These are phyloP conservation scores for Sander lucioperca DNA, from an alignment of 2,113 vertebrate species.

Conservation along the genomic window DNA sequence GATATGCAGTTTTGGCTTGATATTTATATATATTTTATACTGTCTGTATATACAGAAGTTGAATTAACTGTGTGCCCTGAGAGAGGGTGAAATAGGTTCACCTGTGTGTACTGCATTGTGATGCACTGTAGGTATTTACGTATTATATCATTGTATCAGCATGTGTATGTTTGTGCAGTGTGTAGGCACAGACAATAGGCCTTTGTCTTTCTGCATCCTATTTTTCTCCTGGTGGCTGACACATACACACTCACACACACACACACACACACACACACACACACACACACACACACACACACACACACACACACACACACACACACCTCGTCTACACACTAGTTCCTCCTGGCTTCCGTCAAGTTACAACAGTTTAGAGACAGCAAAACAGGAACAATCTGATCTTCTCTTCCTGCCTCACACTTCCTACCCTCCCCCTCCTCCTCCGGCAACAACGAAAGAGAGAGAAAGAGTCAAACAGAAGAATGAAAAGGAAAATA, in stretches of 20 bases:
- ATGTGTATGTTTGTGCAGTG: constrained; percentile 66
- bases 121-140: constrained; percentile 41
- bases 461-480: constrained; percentile 22
- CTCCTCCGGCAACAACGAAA: not conserved
- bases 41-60: not conserved
- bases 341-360: constrained; percentile 73
- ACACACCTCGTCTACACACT: constrained; percentile 46
- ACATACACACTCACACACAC: constrained; percentile 20
- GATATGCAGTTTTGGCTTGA: not conserved
- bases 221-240: constrained; percentile 70
- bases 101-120: constrained; percentile 12
- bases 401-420: constrained; percentile 85
- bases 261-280: constrained; percentile 48
- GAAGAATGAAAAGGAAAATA: constrained; percentile 57
- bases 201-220: constrained; percentile 79
- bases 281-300: constrained; percentile 20
- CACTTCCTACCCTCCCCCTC: constrained; percentile 62
- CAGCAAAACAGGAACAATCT: constrained; percentile 96
- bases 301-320: constrained; percentile 24
- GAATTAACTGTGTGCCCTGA: not conserved
- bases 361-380: constrained; percentile 76
- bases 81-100: constrained; percentile 20
- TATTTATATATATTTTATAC: not conserved
- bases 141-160: constrained; percentile 60
- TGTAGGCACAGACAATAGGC: constrained; percentile 71